Conservation (phyloP, 2,888 invertebrate species). For the Pemphredon lugubris region DNA sequence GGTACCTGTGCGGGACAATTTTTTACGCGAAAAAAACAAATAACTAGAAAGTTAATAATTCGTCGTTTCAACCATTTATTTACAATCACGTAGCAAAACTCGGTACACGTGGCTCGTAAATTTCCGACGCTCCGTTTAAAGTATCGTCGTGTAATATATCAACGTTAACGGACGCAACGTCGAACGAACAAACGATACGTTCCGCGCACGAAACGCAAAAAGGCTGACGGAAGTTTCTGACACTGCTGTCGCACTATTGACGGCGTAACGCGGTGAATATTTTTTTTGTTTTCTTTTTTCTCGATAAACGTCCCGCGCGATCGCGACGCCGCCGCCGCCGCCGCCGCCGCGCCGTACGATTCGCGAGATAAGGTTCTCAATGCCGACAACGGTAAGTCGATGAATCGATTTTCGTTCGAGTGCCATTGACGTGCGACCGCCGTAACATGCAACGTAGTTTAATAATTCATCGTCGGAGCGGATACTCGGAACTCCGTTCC, state of each 20-base stretch:
- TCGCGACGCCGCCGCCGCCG: neutral
- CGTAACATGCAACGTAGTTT: conserved; percentile 38
- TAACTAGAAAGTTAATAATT: too few relatives aligned
- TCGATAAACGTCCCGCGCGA: neutral
- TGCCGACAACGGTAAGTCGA: conserved; percentile 40
- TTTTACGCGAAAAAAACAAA: conserved; percentile 23
- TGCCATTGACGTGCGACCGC: conserved; percentile 28
- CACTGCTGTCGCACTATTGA: neutral
- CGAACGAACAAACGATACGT: too few relatives aligned
- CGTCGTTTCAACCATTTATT: too few relatives aligned
- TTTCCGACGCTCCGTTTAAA: too few relatives aligned
- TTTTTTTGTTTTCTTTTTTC: neutral
- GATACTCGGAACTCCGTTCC: conserved; percentile 13
- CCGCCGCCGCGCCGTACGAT: conserved; percentile 28
- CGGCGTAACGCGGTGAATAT: neutral
- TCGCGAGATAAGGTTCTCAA: conserved; percentile 38
- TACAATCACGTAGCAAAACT: too few relatives aligned
- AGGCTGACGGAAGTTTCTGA: neutral
- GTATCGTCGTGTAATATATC: too few relatives aligned
- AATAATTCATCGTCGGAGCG: conserved; percentile 48
- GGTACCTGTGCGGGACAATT: conserved; percentile 1
- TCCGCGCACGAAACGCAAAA: neutral
- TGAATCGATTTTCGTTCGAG: conserved; percentile 46
- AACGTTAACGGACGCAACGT: neutral
- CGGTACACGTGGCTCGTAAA: too few relatives aligned